Conservation (phyloP, 2,888 invertebrate species). For the Cantharis flavilabris region DNA sequence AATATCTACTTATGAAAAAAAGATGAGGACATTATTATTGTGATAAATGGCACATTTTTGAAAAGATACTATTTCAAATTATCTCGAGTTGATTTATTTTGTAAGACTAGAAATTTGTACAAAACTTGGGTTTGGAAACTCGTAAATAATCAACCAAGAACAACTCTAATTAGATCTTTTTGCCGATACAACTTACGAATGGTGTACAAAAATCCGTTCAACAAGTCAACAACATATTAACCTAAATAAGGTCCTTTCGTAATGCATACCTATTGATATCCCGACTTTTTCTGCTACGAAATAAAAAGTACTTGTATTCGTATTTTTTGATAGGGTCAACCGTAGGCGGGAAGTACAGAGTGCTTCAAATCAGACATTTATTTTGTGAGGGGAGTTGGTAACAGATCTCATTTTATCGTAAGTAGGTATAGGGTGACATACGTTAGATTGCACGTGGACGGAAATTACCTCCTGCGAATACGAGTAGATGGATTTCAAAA, state of each 20-base stretch:
- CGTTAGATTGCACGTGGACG: not conserved
- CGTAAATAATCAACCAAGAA: too few species aligned
- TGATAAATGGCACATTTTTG: too few species aligned
- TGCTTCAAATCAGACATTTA: not conserved
- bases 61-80: too few species aligned
- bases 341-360: not conserved
- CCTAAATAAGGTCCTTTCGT: too few species aligned
- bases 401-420: not conserved
- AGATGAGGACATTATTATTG: not conserved
- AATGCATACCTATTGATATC: not conserved
- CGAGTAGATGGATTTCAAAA: not conserved
- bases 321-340: not conserved
- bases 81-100: too few species aligned
- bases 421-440: not conserved
- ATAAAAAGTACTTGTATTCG: not conserved
- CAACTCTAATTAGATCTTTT: too few species aligned
- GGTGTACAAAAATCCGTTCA: not conserved
- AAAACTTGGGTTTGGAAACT: too few species aligned
- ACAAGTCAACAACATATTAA: too few species aligned
- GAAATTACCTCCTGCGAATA: not conserved
- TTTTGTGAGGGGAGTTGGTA: not conserved
- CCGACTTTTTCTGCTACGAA: not conserved
- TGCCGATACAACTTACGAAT: too few species aligned
- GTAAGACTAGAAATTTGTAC: too few species aligned
- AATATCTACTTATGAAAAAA: not conserved